These are phyloP conservation scores for Anastatus disparis DNA, from an alignment of 1,140 invertebrate genomes.

Conservation along the genomic window DNA sequence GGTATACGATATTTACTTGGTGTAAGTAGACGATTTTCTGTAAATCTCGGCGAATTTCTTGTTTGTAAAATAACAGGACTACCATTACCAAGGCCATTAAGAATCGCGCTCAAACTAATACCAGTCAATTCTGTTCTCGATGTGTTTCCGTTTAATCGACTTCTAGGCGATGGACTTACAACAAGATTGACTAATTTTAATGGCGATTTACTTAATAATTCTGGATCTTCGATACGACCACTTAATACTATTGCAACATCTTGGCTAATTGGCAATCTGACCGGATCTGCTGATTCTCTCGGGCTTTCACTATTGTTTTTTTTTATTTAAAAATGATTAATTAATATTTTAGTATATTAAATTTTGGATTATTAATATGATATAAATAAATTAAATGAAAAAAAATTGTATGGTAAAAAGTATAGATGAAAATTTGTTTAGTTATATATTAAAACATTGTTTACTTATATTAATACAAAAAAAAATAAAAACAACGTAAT, in stretches of 20 bases:
- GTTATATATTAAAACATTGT: no score
- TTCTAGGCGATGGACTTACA: constrained; percentile 47
- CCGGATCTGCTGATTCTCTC: constrained; percentile 4
- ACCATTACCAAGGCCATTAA: constrained; percentile 44
- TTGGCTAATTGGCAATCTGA: constrained; percentile 57
- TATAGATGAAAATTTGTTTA: no score
- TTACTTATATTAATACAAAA: no score
- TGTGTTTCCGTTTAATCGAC: background rate
- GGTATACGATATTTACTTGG: constrained; percentile 71
- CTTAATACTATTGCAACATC: constrained; percentile 62
- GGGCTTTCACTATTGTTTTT: constrained; percentile 12
- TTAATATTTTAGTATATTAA: no score
- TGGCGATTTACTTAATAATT: constrained; percentile 52
- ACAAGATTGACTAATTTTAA: constrained; percentile 58
- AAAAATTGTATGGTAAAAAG: no score
- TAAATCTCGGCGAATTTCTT: constrained; percentile 49
- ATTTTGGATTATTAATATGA: no score
- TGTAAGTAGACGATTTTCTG: constrained; percentile 70
- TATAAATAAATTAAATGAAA: no score
- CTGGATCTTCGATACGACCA: constrained; percentile 56
- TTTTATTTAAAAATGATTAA: no score
- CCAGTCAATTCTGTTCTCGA: no score
- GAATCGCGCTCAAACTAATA: constrained; percentile 50
- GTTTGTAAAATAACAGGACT: constrained; percentile 28
- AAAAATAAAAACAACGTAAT: no score